Evolutionary conservation across 2,888 invertebrate species (phyloP), one percentile per base, ranked within the genome.

Genomic region (Bugulina stolonifera): DNA sequence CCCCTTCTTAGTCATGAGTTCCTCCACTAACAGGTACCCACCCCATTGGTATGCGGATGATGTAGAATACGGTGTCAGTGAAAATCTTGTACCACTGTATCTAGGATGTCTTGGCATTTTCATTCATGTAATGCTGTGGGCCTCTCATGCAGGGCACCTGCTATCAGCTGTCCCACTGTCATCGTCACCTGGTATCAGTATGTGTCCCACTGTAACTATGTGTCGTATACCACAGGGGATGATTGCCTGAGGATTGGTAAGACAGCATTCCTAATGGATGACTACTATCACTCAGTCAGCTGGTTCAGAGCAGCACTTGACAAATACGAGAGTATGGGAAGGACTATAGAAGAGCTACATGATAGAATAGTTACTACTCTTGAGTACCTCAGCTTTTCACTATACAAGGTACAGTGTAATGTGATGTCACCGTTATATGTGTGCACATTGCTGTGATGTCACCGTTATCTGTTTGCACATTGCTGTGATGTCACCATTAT

Each of bases 301-400:
- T 70, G 70, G 70, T 70, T 70, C 43, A 10, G 43, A 29, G 25
- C 43, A 25, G 70, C 70, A n/a, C 52, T 70, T 3, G 10, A 43
- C 3, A 70, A 70, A 23, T 64, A 32, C 32, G 64, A 64, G 5
- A 5, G 14, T 5, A 18, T 57, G 23, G 57, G 23, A n/a, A 32
- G 5, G 14, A 14, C 27, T 14, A 32, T 27, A 34, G 32, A 25
- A 18, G 29, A 14, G 32, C 10, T 64, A 10, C 5, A 32, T 14
- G 34, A 34, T 14, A 64, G 32, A n/a, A 10, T 64, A 10, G 3
- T n/a, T 10, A 29, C 64, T 32, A 64, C 64, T 3, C 32, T 70
- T 10, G 70, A 70, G 10, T 70, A 70, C 32, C 54, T 70, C 52
- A 54, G 23, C 70, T 70, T 54, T 43, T 22, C 70, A 35, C 70